Percentiles rank a stretch among this genome's conserved stretches.
Evolutionary conservation across 2,797 vertebrate species (phyloP).

Genomic region (Enteromius argenteus): DNA sequence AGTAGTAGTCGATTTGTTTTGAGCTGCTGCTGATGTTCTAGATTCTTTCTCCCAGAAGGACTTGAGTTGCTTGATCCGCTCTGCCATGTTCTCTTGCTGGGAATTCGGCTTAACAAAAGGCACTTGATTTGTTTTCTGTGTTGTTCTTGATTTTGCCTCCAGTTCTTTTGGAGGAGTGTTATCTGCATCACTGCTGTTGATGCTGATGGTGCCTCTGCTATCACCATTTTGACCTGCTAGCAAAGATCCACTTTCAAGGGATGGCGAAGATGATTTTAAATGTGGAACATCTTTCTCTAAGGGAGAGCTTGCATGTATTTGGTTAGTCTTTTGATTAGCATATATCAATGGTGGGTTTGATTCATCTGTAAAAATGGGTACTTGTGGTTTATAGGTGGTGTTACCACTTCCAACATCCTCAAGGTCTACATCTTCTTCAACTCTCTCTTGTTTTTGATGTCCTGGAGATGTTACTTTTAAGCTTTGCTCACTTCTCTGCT

Average conservation of each 20-base stretch:
- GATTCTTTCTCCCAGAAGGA: constrained; percentile 79
- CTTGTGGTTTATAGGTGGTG: constrained; percentile 30
- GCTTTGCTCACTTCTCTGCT: constrained; percentile 29
- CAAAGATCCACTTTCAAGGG: constrained; percentile 17
- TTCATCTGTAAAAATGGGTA: background rate
- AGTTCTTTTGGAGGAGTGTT: constrained; percentile 8
- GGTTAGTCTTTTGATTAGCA: constrained; percentile 44
- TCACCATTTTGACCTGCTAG: constrained; percentile 12
- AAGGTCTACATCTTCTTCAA: constrained; percentile 35
- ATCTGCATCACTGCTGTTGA: constrained; percentile 41
- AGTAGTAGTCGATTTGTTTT: constrained; percentile 58
- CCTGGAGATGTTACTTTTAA: constrained; percentile 48
- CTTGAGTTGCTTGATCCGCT: constrained; percentile 73
- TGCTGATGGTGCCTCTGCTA: constrained; percentile 3
- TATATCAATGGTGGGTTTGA: constrained; percentile 19
- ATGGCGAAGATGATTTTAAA: constrained; percentile 42
- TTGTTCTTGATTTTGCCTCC: constrained; percentile 8
- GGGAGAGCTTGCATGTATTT: background rate
- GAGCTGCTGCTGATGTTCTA: constrained; percentile 59
- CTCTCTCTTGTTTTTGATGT: constrained; percentile 47
- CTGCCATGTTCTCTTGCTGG: constrained; percentile 68
- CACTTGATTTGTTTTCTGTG: constrained; percentile 41
- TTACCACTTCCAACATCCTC: constrained; percentile 30
- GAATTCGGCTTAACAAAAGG: constrained; percentile 53
- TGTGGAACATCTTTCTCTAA: constrained; percentile 28